Base-by-base conservation (phyloP, 30 jellyfish, hydroid and myxozoan species). In the Hydractinia echinata region DNA sequence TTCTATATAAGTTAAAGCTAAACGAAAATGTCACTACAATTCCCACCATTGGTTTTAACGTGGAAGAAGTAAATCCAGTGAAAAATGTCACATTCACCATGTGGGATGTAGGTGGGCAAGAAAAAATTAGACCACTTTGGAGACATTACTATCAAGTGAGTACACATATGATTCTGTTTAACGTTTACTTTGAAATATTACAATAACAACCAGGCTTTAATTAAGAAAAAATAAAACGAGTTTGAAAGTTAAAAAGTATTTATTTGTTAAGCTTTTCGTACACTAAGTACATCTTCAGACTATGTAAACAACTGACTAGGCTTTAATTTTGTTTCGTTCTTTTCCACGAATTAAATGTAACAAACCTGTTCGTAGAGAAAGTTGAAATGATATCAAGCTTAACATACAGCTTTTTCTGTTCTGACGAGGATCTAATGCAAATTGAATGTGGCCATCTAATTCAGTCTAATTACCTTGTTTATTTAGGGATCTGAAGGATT, bases 71-170 rank as follows among this genome's bases (percentile, higher is more conserved):
- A 19, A 68, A 88, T n/a, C n/a, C n/a, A 44, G 58, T 84, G 21
- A 84, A 84, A 62, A 85, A 85, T 61, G 91, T 85, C 30, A 89
- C 95, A 4, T 84, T 89, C 60, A 89, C 97, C n/a, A 88, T 89
- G 13, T 89, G 97, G 97, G 97, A 89, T 86, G 96, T 89, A 55
- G 97, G 97, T 5, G 97, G 97, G 10, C 97, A 89, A 62, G 97
- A 89, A 61, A 89, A 84, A 60, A 89, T 89, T 11, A 72, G 97
- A 60, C 87, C 96, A 14, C 83, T 89, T 62, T 89, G 97, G 97
- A 79, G 97, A 77, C 97, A 89, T 55, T 89, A 89, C 56, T 89
- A 44, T 61, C 86, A 76, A 73, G 96, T 87, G 80, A 30, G 88
- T 6, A 39, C 16, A 30, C 83, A 30, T 0, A 30, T 2, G 2